Base-by-base conservation (phyloP, 2,888 invertebrate species). In the Ctenicera cuprea region DNA sequence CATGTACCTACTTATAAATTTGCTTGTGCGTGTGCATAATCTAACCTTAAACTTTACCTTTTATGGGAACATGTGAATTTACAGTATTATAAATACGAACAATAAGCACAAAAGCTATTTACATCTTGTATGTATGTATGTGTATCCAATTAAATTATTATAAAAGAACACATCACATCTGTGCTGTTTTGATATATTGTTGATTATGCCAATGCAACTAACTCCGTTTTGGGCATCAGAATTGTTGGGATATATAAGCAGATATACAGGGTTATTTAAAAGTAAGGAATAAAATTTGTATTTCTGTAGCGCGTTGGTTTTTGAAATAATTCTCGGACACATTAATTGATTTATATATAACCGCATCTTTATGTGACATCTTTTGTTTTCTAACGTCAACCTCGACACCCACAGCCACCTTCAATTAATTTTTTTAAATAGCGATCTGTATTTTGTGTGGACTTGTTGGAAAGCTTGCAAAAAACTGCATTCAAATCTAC, bases 81-180 rank as follows among this genome's bases (percentile, higher is more conserved):
- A 41, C 61, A 18, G 50, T 64, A 65, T 71, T 59, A 54, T 64
- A 67, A 59, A 38, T 59, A 59, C 59, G 59, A 71, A 65, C 71
- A 71, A 71, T 71, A 33, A 71, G 43, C 48, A 38, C 48, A 63
- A 68, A 45, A 57, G 54, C 52, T 45, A 52, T 33, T 48, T 65
- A 71, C 37, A 64, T 72, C 41, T 61, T 66, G 41, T 72, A n/a
- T n/a, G n/a, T n/a, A n/a, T 61, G 59, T 59, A 48, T 41, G 50
- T 43, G 67, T 48, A 45, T 38, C 37, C 52, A 73, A 68, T 67
- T 67, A 73, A 73, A 63, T 73, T 67, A 73, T 63, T 73, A 67
- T 73, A 41, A 62, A 67, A 68, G 73, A 54, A 33, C 63, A 67
- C 50, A 54, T 22, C 63, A 67, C 50, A 67, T 63, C 66, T 72